These are phyloP conservation scores for Zaprionus inermis DNA, from an alignment of 1,140 invertebrate species.

Conservation along the genomic window DNA sequence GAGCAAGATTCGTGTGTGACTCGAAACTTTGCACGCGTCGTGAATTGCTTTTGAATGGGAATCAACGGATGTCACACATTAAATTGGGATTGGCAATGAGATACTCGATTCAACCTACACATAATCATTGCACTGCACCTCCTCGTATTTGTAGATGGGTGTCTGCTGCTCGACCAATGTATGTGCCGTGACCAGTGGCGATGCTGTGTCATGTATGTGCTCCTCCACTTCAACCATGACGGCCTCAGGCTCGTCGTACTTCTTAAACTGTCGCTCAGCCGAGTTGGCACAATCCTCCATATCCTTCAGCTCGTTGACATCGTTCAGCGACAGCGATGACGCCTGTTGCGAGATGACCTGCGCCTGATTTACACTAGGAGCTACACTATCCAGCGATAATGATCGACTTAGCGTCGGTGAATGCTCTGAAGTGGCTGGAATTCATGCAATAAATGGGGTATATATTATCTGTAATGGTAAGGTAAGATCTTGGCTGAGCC, in stretches of 20 bases:
- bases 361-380: slow-evolving; percentile 84
- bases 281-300: slow-evolving; percentile 81
- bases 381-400: slow-evolving; percentile 89
- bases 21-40: slow-evolving; percentile 80
- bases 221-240: slow-evolving; percentile 89
- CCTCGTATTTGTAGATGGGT: slow-evolving; percentile 88
- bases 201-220: slow-evolving; percentile 88
- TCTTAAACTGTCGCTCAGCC: slow-evolving; percentile 82
- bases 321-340: slow-evolving; percentile 89
- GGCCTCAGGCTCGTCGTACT: slow-evolving; percentile 86
- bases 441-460: not conserved
- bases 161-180: slow-evolving; percentile 87
- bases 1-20: slow-evolving; percentile 78
- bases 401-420: slow-evolving; percentile 86
- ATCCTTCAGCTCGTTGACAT: slow-evolving; percentile 87
- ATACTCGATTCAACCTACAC: slow-evolving; percentile 49
- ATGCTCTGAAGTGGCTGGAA: slow-evolving; percentile 59
- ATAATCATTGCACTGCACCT: slow-evolving; percentile 84
- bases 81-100: not conserved
- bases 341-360: slow-evolving; percentile 86
- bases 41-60: slow-evolving; percentile 57
- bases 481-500: no score
- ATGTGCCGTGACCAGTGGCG: slow-evolving; percentile 87
- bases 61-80: not conserved
- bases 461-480: no score